These are phyloP conservation scores for Drymonia ruficornis DNA, from an alignment of 2,888 invertebrate genomes.

Conservation along the genomic window DNA sequence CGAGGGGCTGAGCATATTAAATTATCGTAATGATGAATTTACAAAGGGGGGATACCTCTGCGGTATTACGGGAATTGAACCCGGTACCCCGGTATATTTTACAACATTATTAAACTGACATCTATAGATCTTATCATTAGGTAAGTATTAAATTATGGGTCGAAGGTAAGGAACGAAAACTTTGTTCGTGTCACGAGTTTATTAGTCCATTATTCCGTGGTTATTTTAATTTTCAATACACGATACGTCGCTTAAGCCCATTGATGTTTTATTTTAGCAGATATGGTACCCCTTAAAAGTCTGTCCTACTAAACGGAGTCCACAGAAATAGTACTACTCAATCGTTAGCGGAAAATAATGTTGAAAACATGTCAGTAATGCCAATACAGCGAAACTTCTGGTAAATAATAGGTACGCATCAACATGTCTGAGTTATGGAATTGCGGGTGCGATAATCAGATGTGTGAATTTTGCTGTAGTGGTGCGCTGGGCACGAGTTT, in stretches of 20 bases:
- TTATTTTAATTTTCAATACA: background rate
- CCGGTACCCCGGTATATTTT: slow-evolving; percentile 29
- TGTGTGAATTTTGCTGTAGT: too few species aligned
- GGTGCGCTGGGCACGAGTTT: too few species aligned
- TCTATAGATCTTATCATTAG: slow-evolving; percentile 35
- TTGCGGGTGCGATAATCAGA: too few species aligned
- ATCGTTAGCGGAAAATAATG: too few species aligned
- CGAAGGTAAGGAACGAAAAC: slow-evolving; percentile 7
- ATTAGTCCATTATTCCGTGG: background rate
- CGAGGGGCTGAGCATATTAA: slow-evolving; percentile 41
- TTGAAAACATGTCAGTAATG: too few species aligned
- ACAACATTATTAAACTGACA: slow-evolving; percentile 37
- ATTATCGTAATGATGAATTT: slow-evolving; percentile 53
- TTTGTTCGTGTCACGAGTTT: background rate
- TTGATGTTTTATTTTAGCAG: too few species aligned
- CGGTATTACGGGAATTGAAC: slow-evolving; percentile 29
- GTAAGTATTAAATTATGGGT: slow-evolving; percentile 28
- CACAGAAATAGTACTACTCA: too few species aligned
- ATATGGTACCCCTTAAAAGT: too few species aligned
- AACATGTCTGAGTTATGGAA: too few species aligned
- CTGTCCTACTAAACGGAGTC: too few species aligned
- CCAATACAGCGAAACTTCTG: too few species aligned
- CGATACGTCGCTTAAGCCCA: background rate
- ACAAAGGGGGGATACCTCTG: slow-evolving; percentile 39
- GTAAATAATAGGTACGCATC: too few species aligned